These are phyloP conservation scores for Lithobates sylvaticus DNA, from an alignment of 2,797 vertebrate genomes.

Conservation along the genomic window DNA sequence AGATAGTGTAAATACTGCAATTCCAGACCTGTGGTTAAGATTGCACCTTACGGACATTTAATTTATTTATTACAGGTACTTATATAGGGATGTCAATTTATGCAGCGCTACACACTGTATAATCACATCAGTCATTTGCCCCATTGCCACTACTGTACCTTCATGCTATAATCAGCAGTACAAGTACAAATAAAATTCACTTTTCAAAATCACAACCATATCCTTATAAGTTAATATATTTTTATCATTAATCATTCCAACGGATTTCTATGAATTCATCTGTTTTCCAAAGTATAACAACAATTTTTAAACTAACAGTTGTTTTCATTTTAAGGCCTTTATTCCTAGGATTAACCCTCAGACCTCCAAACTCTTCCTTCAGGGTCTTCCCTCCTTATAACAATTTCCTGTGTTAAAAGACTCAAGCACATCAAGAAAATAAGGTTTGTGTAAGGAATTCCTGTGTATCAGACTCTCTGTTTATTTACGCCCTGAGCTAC, in stretches of 20 bases:
- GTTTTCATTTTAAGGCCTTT: background rate
- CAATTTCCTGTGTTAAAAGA: constrained; percentile 53
- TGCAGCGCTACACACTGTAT: too few species aligned
- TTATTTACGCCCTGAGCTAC: constrained; percentile 49
- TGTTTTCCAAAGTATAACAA: background rate
- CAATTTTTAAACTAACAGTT: background rate
- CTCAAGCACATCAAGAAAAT: constrained; percentile 35
- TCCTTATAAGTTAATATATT: background rate
- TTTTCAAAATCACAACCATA: background rate
- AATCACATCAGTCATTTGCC: background rate
- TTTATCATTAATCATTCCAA: background rate
- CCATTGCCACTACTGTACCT: background rate
- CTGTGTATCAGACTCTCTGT: constrained; percentile 29
- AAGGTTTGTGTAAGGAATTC: constrained; percentile 41
- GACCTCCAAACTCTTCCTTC: constrained; percentile 33
- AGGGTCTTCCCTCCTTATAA: constrained; percentile 1
- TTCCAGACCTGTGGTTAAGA: too few species aligned
- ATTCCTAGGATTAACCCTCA: constrained; percentile 28
- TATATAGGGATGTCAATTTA: too few species aligned
- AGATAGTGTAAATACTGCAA: too few species aligned
- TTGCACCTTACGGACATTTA: too few species aligned
- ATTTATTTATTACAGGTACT: too few species aligned
- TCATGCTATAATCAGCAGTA: too few species aligned
- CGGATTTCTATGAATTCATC: too few species aligned
- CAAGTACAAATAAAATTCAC: background rate